Base-by-base conservation (phyloP, 2,888 invertebrate genomes). In the Lithosia quadra region DNA sequence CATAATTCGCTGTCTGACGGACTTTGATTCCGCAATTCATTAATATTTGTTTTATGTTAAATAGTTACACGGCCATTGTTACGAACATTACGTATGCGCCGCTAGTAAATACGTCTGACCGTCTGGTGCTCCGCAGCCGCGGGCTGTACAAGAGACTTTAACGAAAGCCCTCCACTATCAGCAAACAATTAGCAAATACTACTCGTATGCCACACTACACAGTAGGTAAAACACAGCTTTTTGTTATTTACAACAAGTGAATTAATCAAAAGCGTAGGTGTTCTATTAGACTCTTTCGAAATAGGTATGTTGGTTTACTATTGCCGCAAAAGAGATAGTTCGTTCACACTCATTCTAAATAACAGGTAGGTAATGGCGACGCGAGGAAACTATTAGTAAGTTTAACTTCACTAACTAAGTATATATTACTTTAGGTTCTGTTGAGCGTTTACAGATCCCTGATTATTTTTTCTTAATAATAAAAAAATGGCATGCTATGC, bases 91-190 rank as follows among this genome's bases (percentile, higher is more conserved):
- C 22, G 2, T 24, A 61, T 61, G 22, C 39, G 24, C 21, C 1
- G 34, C 11, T n/a, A 34, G 49, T 18, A 3, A 49, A n/a, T 49
- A 5, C 34, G 34, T 15, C 18, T 43, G 18, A n/a, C 18, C 49
- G 49, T 49, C 0, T 4, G 5, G 49, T n/a, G n/a, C 34, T 8
- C 34, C 34, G 34, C 18, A 15, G 18, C 36, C 2, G 36, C 36
- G 11, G 36, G 11, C 39, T 1, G n/a, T 24, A 57, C 64, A 39
- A 64, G 64, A 64, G 64, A 56, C 39, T 64, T 57, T 56, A 57
- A 64, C 64, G 64, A 39, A 36, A 22, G 33, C 64, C 39, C 24
- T 39, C 8, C 2, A 59, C 59, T 22, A 8, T 33, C 7, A 13
- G 11, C 1, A 18, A 7, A 43, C 7, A 43, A 43, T 43, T 43